These are phyloP conservation scores for Vanessa atalanta DNA, from an alignment of 1,140 invertebrate genomes.

Conservation along the genomic window DNA sequence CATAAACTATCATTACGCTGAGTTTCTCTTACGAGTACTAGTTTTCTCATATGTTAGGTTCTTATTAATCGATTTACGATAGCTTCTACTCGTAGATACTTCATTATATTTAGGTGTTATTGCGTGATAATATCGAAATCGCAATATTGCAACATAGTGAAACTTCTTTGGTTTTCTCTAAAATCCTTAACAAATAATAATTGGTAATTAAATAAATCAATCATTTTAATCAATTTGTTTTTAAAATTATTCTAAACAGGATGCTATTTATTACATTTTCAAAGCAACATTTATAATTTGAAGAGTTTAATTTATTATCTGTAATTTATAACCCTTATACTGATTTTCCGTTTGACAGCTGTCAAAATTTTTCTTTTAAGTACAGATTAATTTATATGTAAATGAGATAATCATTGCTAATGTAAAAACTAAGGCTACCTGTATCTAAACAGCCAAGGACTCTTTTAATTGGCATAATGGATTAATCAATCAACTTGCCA, in stretches of 20 bases:
- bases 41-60: neutral
- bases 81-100: neutral
- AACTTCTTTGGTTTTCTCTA: too few relatives aligned
- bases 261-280: too few relatives aligned
- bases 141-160: too few relatives aligned
- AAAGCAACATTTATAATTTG: neutral
- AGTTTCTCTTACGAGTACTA: neutral
- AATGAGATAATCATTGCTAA: conserved; percentile 14
- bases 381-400: conserved; percentile 31
- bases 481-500: conserved; percentile 26
- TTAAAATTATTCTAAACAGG: too few relatives aligned
- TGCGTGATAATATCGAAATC: too few relatives aligned
- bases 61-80: neutral
- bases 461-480: conserved; percentile 23
- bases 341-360: conserved; percentile 2
- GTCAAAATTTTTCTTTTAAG: neutral
- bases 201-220: too few relatives aligned
- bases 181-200: too few relatives aligned
- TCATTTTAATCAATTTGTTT: too few relatives aligned
- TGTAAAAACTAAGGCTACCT: conserved; percentile 10
- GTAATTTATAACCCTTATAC: too few relatives aligned
- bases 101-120: too few relatives aligned
- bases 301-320: too few relatives aligned
- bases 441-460: conserved; percentile 1
- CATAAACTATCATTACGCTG: neutral